Evolutionary conservation across 2,797 vertebrate species (phyloP).

Genomic region (Lepus oiostolus): DNA sequence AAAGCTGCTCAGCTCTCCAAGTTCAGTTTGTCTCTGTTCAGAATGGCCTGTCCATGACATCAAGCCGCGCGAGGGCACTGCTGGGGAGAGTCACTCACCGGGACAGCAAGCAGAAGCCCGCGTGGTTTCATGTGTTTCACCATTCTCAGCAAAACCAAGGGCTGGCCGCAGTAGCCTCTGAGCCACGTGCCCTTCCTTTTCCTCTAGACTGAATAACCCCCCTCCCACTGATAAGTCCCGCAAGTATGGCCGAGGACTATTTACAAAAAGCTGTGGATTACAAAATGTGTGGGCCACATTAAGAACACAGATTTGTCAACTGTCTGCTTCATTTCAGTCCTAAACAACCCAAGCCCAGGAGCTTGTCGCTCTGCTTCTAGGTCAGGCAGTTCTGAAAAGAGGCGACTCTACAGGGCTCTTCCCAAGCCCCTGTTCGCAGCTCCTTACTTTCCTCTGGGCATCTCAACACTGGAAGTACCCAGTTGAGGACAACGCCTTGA

Average conservation of each 20-base stretch:
- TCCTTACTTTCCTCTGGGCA: not conserved
- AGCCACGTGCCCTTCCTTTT: not conserved
- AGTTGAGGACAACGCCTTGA: not conserved
- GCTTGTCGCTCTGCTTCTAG: not conserved
- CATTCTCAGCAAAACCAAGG: slow-evolving; percentile 68
- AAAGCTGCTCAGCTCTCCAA: slow-evolving; percentile 5
- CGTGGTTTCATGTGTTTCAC: slow-evolving; percentile 60
- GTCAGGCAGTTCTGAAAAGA: not conserved
- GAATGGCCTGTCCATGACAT: not conserved
- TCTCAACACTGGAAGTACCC: not conserved
- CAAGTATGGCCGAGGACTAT: slow-evolving; percentile 44
- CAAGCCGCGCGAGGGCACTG: slow-evolving; percentile 33
- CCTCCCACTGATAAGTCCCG: not conserved
- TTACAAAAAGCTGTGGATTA: slow-evolving; percentile 58
- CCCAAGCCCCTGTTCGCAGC: not conserved
- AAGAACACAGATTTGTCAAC: not conserved
- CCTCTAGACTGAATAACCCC: not conserved
- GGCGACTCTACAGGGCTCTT: not conserved
- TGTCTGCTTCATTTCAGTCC: slow-evolving; percentile 29
- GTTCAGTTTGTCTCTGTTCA: slow-evolving; percentile 44
- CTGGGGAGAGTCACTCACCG: not conserved
- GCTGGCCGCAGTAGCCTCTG: slow-evolving; percentile 33
- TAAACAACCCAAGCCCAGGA: not conserved
- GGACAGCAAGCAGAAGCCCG: slow-evolving; percentile 25
- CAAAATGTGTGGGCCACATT: slow-evolving; percentile 45